These are phyloP conservation scores for Zootoca vivipara DNA, from an alignment of 2,113 vertebrate genomes.

Conservation along the genomic window DNA sequence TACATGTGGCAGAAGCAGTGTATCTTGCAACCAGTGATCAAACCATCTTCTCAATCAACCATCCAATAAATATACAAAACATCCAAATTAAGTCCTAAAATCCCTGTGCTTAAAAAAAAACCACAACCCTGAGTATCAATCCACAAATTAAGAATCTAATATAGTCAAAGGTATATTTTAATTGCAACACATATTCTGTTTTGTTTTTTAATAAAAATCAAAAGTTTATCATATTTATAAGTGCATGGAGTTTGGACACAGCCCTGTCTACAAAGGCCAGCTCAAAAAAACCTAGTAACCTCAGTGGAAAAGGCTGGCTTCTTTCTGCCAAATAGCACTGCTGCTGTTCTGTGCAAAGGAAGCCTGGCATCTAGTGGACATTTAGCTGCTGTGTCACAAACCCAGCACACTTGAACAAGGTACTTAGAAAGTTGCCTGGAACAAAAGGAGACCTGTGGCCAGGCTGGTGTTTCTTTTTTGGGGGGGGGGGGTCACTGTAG, in stretches of 20 bases:
- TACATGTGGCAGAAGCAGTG: too few species aligned
- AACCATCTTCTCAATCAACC: too few species aligned
- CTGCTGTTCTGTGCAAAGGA: slow-evolving; percentile 70
- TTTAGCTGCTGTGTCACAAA: slow-evolving; percentile 46
- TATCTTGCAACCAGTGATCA: too few species aligned
- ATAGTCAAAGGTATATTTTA: too few species aligned
- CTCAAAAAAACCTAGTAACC: background rate
- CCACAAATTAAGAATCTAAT: too few species aligned
- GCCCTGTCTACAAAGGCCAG: background rate
- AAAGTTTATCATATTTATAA: too few species aligned
- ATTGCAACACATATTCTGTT: too few species aligned
- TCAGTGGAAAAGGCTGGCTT: background rate
- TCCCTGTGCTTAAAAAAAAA: too few species aligned
- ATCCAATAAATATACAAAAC: too few species aligned
- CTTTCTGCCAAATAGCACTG: background rate
- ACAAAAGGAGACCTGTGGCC: background rate
- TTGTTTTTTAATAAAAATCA: too few species aligned
- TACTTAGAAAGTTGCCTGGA: background rate
- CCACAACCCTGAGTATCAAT: too few species aligned
- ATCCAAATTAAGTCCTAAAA: too few species aligned
- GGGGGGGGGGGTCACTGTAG: background rate
- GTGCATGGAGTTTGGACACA: background rate
- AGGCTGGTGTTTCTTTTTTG: background rate
- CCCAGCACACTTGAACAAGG: background rate
- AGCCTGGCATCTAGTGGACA: slow-evolving; percentile 88